Evolutionary conservation across 2,888 invertebrate species (phyloP), one percentile per base, ranked within the genome.

Genomic region (Pardosa pseudoannulata): DNA sequence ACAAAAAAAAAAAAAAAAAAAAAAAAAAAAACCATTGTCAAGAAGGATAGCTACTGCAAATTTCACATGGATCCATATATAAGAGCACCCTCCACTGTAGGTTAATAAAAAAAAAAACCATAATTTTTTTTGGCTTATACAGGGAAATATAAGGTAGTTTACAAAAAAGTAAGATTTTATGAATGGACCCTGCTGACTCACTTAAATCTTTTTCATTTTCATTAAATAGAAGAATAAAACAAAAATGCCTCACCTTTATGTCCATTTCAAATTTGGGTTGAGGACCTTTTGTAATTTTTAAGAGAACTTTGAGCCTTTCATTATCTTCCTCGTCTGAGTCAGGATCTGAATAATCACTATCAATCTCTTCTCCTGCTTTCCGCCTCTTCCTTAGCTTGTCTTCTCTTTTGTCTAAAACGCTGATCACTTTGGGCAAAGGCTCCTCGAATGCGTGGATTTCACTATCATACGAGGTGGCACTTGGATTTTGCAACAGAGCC

Each of bases 371-470:
- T 13, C 29, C 41, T 31, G 90, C 90, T n/a, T 90, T 89, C 11
- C 91, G 89, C 29, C 90, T 88, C 87, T 90, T 89, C 28, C 90
- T 89, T 65, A 91, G 87, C 41, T 89, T 90, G 46, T 89, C 82
- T 74, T 91, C 91, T 68, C 91, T 90, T 41, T 90, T 86, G 89
- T 92, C 92, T 27, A 92, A 89, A 79, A 91, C 91, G 88, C 91
- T 91, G 0, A 89, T 74, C 5, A 88, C 65, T n/a, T 36, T 68
- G 11, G 67, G 56, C 3, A 16, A 13, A 7, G 41, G n/a, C 1
- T 87, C 86, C 11, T 70, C 72, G 11, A 36, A 9, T 6, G 27
- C 16, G 11, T 41, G 73, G 1, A 39, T 19, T 5, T 64, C 71
- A n/a, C 19, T 75, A 19, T 80, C 74, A 46, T 75, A 36, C 1